phyloP scores from a whole-genome alignment of 2,113 vertebrate genomes.

The Lepus europaeus region DNA sequence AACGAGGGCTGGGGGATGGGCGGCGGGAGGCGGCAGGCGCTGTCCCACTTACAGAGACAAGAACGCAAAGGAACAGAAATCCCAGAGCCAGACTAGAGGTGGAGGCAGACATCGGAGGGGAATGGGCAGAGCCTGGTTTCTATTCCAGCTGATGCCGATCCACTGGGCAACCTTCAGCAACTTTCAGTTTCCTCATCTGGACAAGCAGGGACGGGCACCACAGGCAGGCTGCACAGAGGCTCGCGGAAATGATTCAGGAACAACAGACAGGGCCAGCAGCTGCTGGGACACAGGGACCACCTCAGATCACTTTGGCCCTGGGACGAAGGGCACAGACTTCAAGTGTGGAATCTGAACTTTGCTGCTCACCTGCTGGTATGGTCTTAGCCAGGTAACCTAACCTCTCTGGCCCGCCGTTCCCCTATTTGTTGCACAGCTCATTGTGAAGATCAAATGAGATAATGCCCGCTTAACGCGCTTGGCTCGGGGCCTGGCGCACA shows the following conservation, averaged over 20 bases:
- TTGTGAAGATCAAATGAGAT: not conserved
- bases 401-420: not conserved
- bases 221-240: not conserved
- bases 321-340: not conserved
- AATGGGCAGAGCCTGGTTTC: not conserved
- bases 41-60: constrained; percentile 57
- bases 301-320: not conserved
- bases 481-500: not conserved
- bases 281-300: not conserved
- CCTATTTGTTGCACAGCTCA: not conserved
- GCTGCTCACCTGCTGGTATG: not conserved
- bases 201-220: not conserved
- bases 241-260: not conserved
- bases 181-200: constrained; percentile 44
- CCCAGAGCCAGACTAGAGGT: not conserved
- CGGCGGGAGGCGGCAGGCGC: not conserved
- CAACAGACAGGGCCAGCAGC: not conserved
- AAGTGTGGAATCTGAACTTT: not conserved
- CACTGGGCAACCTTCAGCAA: not conserved
- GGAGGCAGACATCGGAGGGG: not conserved
- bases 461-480: not conserved
- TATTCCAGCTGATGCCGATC: not conserved
- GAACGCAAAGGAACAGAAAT: constrained; percentile 26
- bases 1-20: constrained; percentile 61
- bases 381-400: not conserved